Evolutionary conservation across 2,113 vertebrate genomes (phyloP).

Genomic region (Progne subis): DNA sequence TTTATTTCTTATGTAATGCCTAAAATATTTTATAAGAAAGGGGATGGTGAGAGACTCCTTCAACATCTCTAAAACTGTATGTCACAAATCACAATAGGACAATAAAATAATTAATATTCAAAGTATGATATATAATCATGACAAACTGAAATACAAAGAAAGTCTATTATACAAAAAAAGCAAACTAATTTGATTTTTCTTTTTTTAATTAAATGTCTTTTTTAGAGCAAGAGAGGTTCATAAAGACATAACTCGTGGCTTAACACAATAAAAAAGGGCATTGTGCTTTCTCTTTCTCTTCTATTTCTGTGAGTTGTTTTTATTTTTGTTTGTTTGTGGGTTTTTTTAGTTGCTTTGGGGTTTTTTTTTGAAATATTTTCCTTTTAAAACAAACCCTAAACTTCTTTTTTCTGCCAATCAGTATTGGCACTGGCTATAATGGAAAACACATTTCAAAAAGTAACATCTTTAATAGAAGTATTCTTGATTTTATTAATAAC

Average conservation of each 20-base stretch:
- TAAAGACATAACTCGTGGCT: background rate
- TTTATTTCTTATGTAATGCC: background rate
- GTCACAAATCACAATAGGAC: slow-evolving; percentile 20
- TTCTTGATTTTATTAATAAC: background rate
- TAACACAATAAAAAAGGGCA: background rate
- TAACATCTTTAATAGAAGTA: slow-evolving; percentile 4
- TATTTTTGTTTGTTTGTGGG: too few species aligned
- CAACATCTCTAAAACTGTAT: slow-evolving; percentile 42
- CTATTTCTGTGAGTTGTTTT: background rate
- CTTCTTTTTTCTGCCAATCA: background rate
- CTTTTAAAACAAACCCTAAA: background rate
- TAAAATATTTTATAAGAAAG: slow-evolving; percentile 49
- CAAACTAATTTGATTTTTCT: background rate
- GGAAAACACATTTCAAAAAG: background rate
- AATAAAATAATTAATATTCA: slow-evolving; percentile 40
- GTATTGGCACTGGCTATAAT: background rate
- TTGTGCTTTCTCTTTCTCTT: background rate
- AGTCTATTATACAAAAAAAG: background rate
- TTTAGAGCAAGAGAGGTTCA: background rate
- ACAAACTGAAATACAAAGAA: slow-evolving; percentile 43
- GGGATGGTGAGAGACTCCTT: slow-evolving; percentile 39
- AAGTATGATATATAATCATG: slow-evolving; percentile 20
- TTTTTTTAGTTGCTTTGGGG: too few species aligned
- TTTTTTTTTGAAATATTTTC: background rate
- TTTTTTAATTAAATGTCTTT: background rate